Conservation (phyloP, 2,113 vertebrate genomes). For the Anolis carolinensis region DNA sequence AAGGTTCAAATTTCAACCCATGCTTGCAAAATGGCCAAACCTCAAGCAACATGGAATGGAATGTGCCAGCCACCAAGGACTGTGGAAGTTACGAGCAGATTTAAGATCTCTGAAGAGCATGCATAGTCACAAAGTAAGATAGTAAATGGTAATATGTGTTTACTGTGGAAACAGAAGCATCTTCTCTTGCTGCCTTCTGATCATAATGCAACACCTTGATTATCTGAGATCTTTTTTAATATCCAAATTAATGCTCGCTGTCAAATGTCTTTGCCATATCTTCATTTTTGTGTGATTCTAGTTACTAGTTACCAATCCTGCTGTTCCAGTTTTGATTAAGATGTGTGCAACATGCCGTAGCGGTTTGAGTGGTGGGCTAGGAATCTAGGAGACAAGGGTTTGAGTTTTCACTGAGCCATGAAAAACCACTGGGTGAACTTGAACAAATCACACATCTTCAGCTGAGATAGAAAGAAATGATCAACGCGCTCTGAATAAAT, state of each 20-base stretch:
- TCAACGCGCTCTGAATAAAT: too few relatives aligned
- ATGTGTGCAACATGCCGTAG: too few relatives aligned
- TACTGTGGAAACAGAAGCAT: not conserved
- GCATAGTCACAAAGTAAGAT: too few relatives aligned
- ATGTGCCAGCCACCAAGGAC: not conserved
- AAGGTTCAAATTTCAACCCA: not conserved
- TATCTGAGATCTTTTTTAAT: not conserved
- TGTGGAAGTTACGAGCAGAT: not conserved
- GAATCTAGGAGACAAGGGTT: too few relatives aligned
- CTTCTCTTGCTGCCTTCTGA: not conserved
- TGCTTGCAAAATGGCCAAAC: not conserved
- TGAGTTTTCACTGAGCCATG: too few relatives aligned
- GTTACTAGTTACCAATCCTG: slow-evolving; percentile 11
- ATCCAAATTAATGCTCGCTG: not conserved
- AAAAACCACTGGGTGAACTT: too few relatives aligned
- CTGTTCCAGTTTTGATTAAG: slow-evolving; percentile 49
- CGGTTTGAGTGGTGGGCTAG: too few relatives aligned
- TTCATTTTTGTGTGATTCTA: not conserved
- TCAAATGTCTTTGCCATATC: not conserved
- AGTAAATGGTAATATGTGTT: not conserved
- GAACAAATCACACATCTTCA: too few relatives aligned
- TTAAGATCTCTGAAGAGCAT: not conserved
- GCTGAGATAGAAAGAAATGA: too few relatives aligned
- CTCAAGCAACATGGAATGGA: not conserved
- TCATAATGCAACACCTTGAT: not conserved